A percentile compares a stretch with the other conserved stretches of the same genome.
Evolutionary conservation across 64 coral and sea anemone genomes (phyloP).

Genomic region (Stichodactyla mertensii): DNA sequence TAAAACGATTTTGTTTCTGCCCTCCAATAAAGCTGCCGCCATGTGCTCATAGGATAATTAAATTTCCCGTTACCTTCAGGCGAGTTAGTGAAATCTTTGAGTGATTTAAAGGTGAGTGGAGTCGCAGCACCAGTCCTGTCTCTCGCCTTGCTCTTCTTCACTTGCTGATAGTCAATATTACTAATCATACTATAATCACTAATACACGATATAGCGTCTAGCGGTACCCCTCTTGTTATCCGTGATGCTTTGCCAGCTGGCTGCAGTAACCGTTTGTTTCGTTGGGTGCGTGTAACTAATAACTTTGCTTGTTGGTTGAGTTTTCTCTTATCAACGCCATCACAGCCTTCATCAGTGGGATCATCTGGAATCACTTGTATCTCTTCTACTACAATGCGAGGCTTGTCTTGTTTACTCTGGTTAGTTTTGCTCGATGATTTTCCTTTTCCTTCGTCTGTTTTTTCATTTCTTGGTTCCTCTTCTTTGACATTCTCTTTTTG

Average conservation of each 20-base stretch:
- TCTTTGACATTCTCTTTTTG: neutral
- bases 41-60: too few relatives aligned
- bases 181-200: conserved; percentile 72
- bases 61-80: conserved; percentile 75
- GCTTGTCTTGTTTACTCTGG: conserved; percentile 2
- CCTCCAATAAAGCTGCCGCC: too few relatives aligned
- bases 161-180: conserved; percentile 59
- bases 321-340: conserved; percentile 13
- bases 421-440: neutral
- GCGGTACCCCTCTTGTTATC: conserved; percentile 34
- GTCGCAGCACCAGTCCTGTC: conserved; percentile 30
- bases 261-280: conserved; percentile 20
- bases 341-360: neutral
- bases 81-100: conserved; percentile 91
- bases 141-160: conserved; percentile 26
- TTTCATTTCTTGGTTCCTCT: conserved; percentile 11
- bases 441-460: conserved; percentile 3
- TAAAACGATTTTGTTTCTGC: too few relatives aligned
- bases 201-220: conserved; percentile 80
- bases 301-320: conserved; percentile 24
- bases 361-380: conserved; percentile 83
- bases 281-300: conserved; percentile 38
- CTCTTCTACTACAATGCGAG: conserved; percentile 8
- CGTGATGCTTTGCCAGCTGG: conserved; percentile 11
- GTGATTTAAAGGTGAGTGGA: conserved; percentile 72